phyloP scores from a whole-genome alignment of 2,888 invertebrate species.

The Lordiphosa fenestrarum region DNA sequence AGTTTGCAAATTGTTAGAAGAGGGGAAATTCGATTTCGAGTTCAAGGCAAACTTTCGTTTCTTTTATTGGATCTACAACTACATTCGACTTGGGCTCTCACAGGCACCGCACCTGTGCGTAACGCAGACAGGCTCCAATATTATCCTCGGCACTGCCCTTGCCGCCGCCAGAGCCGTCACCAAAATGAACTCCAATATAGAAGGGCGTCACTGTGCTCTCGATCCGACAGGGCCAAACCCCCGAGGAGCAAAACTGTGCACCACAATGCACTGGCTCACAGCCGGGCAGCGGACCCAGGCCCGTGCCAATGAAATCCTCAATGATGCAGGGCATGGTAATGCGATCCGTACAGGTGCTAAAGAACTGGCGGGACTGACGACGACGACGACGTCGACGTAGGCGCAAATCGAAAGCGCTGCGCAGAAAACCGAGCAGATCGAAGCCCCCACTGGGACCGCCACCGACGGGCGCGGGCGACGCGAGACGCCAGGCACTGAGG shows the following conservation, averaged over 20 bases:
- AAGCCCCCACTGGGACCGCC: constrained; percentile 60
- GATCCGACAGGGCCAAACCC: constrained; percentile 82
- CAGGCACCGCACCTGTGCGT: constrained; percentile 86
- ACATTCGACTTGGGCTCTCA: constrained; percentile 32
- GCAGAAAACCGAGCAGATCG: constrained; percentile 77
- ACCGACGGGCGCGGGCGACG: constrained; percentile 70
- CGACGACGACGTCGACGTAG: constrained; percentile 43
- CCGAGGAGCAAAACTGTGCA: constrained; percentile 84
- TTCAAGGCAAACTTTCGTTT: no score
- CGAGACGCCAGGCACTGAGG: constrained; percentile 50
- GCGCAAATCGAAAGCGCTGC: constrained; percentile 72
- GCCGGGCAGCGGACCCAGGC: constrained; percentile 79
- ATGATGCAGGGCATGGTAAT: constrained; percentile 91
- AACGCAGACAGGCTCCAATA: constrained; percentile 89
- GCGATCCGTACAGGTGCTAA: constrained; percentile 84
- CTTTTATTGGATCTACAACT: no score
- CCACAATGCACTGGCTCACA: constrained; percentile 92
- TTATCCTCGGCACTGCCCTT: constrained; percentile 89
- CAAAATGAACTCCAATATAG: constrained; percentile 89
- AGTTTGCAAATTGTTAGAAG: no score
- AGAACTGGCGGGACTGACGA: constrained; percentile 64
- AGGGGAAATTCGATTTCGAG: no score
- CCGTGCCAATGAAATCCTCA: constrained; percentile 89
- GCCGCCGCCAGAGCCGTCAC: constrained; percentile 84
- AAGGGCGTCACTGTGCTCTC: constrained; percentile 90